Conservation (phyloP, 2,797 vertebrate genomes). For the Scolopax bukidnonensis region DNA sequence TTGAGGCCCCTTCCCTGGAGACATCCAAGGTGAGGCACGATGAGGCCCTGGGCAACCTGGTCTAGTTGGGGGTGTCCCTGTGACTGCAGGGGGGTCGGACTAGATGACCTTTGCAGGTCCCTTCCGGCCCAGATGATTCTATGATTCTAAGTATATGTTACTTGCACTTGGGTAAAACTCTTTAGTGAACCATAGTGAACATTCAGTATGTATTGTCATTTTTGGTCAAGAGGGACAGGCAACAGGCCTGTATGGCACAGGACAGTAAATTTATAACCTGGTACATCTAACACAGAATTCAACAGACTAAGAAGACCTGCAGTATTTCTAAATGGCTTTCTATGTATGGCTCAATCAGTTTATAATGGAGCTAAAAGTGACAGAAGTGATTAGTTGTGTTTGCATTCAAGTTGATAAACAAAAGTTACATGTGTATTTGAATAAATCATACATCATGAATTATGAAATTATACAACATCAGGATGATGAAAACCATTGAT, state of each 20-base stretch:
- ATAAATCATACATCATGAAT: conserved; percentile 60
- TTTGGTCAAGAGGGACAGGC: background rate
- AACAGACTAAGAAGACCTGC: background rate
- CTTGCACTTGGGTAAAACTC: background rate
- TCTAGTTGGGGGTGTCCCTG: too few species aligned
- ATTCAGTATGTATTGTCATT: background rate
- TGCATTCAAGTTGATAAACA: conserved; percentile 37
- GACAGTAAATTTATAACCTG: background rate
- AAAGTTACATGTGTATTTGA: conserved; percentile 38
- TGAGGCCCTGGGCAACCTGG: too few species aligned
- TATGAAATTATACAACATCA: conserved; percentile 18
- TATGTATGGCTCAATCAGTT: background rate
- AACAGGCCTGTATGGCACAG: background rate
- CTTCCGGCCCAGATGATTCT: too few species aligned
- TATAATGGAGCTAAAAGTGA: background rate
- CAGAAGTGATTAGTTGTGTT: conserved; percentile 36
- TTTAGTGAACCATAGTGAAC: background rate
- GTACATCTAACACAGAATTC: background rate
- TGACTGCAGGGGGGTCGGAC: too few species aligned
- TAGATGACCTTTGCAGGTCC: too few species aligned
- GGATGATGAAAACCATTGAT: conserved; percentile 56
- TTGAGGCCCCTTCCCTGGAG: too few species aligned
- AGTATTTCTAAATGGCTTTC: background rate
- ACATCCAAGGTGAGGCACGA: too few species aligned
- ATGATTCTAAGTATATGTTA: too few species aligned